These are phyloP conservation scores for Tinea pellionella DNA, from an alignment of 2,888 invertebrate genomes.

Conservation along the genomic window DNA sequence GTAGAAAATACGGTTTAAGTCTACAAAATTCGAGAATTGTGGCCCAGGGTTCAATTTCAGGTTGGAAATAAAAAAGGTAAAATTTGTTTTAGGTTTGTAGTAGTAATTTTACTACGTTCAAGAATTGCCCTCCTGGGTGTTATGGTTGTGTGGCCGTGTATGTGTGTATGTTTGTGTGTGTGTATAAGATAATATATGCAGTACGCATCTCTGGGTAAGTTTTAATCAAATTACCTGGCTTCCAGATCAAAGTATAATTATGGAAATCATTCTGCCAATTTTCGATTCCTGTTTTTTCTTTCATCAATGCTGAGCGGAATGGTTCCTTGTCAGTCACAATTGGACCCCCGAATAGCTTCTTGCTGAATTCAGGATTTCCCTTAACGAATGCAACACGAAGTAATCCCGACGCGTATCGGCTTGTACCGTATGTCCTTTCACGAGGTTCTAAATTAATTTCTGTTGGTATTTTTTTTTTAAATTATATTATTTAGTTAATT, in stretches of 20 bases:
- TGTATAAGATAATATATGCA: no score
- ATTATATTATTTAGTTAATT: background rate
- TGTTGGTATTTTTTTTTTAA: conserved; percentile 29
- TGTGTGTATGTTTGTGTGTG: no score
- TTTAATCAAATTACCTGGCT: conserved; percentile 59
- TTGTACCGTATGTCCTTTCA: conserved; percentile 72
- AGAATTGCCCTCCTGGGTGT: no score
- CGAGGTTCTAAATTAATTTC: conserved; percentile 76
- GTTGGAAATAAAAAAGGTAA: no score
- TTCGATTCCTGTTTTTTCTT: conserved; percentile 45
- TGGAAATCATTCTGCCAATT: conserved; percentile 75
- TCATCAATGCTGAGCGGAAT: conserved; percentile 43
- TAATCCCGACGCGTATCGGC: conserved; percentile 74
- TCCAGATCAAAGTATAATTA: conserved; percentile 77
- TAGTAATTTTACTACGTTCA: no score
- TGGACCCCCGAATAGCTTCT: conserved; percentile 47
- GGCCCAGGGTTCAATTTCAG: no score
- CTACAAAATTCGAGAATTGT: no score
- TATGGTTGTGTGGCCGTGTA: no score
- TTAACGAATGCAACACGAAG: conserved; percentile 78
- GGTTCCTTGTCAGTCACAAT: conserved; percentile 49
- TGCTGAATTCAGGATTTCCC: conserved; percentile 68
- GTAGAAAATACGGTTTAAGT: no score
- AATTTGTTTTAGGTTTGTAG: no score
- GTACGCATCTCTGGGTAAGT: no score